Evolutionary conservation across 2,888 invertebrate genomes (phyloP).

Genomic region (Rhogogaster chlorosoma): DNA sequence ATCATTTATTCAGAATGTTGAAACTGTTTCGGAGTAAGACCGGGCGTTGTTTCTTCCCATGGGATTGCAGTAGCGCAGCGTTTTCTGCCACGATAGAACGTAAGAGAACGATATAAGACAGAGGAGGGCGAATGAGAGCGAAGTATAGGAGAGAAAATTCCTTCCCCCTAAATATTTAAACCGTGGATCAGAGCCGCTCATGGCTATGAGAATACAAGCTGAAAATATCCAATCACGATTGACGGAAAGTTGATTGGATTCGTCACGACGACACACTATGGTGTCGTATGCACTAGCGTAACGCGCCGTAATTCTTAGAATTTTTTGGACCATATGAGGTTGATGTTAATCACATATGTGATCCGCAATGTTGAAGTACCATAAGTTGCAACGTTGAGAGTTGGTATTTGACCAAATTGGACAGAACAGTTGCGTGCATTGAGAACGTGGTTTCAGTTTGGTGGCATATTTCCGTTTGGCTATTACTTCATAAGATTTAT

Average conservation of each 20-base stretch:
- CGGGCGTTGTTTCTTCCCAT: conserved; percentile 18
- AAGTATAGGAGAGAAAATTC: conserved; percentile 10
- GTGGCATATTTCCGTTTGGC: not conserved
- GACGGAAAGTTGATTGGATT: conserved; percentile 32
- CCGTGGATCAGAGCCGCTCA: conserved; percentile 27
- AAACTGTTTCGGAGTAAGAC: conserved; percentile 27
- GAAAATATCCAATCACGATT: conserved; percentile 2
- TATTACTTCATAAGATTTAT: conserved; percentile 8
- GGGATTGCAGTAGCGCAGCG: not conserved
- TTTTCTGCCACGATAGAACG: not conserved
- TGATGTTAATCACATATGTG: not conserved
- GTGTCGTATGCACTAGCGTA: not conserved
- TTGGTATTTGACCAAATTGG: not conserved
- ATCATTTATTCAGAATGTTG: conserved; percentile 47
- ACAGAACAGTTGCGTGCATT: not conserved
- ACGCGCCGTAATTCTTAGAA: not conserved
- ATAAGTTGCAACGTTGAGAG: not conserved
- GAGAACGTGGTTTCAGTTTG: not conserved
- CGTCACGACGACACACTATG: conserved; percentile 26
- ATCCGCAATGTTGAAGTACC: not conserved
- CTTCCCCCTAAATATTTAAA: conserved; percentile 14
- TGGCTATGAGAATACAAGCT: conserved; percentile 8
- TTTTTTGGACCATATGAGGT: not conserved
- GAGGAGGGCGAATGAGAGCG: not conserved
- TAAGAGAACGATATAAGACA: conserved; percentile 1